Base-by-base conservation (phyloP, 2,113 vertebrate species). In the Brachyistius frenatus region DNA sequence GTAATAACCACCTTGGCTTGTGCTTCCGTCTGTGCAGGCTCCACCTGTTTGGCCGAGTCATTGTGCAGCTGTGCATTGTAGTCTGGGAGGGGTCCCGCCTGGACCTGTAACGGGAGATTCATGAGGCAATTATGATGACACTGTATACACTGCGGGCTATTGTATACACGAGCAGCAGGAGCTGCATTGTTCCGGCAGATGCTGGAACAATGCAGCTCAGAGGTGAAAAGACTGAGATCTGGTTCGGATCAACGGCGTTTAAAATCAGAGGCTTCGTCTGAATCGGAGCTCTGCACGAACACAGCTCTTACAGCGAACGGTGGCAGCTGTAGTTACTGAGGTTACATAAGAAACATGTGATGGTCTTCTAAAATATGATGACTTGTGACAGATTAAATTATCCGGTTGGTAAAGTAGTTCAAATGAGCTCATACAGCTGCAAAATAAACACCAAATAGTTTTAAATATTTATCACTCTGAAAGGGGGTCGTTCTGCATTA, bases 1-100 rank as follows among this genome's bases (percentile, higher is more conserved):
- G 63, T 30, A 39, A 77, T 66, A 49, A 49, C 90, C 84, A 95
- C 94, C 94, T 95, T 94, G 88, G 93, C 92, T 86, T 93, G 94
- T 92, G 93, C 89, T 91, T 94, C 93, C 55, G 88, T 93, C 85
- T 88, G 93, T 78, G 93, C 71, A 16, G 91, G 72, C 87, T 94
- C 95, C 87, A 79, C 87, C 78, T 88, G 93, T 76, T 93, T 94
- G 86, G 77, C 87, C 14, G 92, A 78, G 73, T 94, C 94, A 78
- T 87, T 92, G 87, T 92, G 90, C 85, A 89, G 88, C 87, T 92
- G 92, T 85, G 92, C 78, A 66, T 89, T 92, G 89, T 91, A 92
- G 63, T 95, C 93, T 74, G 93, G 90, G 88, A 91, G 92, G 65
- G 94, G 92, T 73, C 93, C 95, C 15, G 92, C 80, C 80, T 91